Base-by-base conservation (phyloP, 53 echinoderm and acorn worm species). In the Arbacia lixula region DNA sequence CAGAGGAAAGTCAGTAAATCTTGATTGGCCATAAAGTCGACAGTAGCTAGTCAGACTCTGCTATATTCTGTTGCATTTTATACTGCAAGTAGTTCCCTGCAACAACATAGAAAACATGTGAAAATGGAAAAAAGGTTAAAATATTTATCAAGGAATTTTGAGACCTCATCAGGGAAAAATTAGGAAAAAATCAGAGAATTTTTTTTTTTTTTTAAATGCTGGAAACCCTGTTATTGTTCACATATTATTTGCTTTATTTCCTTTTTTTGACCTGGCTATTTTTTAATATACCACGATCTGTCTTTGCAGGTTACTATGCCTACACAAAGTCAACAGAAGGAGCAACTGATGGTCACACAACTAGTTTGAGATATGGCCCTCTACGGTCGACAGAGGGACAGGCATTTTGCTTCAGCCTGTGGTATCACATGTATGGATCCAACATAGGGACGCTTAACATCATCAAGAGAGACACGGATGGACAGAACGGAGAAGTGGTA, bases 391-490 rank as follows among this genome's bases (percentile, higher is more conserved):
- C 87, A 0, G 53, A 76, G 36, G 56, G 57, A 39, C 46, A 89
- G 1, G 24, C 84, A 1, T 90, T 71, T 28, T 92, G 95, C 37
- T 74, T 92, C 51, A 73, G 61, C 5, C 88, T 95, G 32, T 95
- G 92, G 92, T 95, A 95, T 60, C 95, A 95, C 28, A 95, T 95
- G 95, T 95, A 89, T 82, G 95, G 95, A 25, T 51, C 92, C 4
- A 76, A 77, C 76, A 90, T 95, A 33, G 95, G 85, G 25, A 66
- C 73, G 5, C 61, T 95, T 2, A 95, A 89, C 54, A 52, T 95
- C 30, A 86, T 86, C 28, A 53, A 74, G 39, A 87, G 68, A 32
- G 79, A 79, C 37, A 22, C 53, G 14, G 81, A 81, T 27, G 68
- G 53, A 3, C 39, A 68, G 25, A 66, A 53, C 42, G 71, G 43